Evolutionary conservation across 2,113 vertebrate species (phyloP).

Genomic region (Apteryx owenii): DNA sequence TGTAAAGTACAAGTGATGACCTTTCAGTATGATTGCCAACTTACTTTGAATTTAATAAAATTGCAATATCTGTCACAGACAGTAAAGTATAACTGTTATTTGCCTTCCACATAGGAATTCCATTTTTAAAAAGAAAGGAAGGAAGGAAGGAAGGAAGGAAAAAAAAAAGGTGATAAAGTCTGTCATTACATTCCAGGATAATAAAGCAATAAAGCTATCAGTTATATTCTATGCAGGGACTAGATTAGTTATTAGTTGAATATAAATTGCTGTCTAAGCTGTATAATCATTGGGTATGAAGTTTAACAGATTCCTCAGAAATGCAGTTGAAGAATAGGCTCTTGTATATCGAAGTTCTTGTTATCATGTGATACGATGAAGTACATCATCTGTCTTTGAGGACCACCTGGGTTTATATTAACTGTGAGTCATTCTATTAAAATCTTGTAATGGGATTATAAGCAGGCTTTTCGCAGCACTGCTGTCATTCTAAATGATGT

Average conservation of each 20-base stretch:
- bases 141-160: neutral
- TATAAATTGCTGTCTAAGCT: slow-evolving; percentile 9
- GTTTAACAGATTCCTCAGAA: neutral
- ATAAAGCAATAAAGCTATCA: slow-evolving; percentile 12
- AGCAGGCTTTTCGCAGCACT: neutral
- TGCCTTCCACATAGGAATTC: neutral
- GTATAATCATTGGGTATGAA: neutral
- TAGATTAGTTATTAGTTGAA: neutral
- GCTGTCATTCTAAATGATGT: neutral
- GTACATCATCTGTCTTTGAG: neutral
- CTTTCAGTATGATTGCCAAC: neutral
- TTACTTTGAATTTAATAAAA: neutral
- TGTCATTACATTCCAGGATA: neutral
- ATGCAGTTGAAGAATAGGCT: neutral
- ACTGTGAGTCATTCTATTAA: neutral
- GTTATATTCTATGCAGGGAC: neutral
- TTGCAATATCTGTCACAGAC: neutral
- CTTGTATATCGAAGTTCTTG: slow-evolving; percentile 8
- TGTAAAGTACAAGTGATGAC: neutral
- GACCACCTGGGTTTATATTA: neutral
- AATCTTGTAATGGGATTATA: slow-evolving; percentile 2
- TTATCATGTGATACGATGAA: neutral
- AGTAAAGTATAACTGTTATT: neutral
- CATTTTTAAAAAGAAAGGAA: neutral
- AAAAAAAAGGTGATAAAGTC: neutral